Conservation (phyloP, 2,113 vertebrate genomes). For the Phylloscopus whistleri region DNA sequence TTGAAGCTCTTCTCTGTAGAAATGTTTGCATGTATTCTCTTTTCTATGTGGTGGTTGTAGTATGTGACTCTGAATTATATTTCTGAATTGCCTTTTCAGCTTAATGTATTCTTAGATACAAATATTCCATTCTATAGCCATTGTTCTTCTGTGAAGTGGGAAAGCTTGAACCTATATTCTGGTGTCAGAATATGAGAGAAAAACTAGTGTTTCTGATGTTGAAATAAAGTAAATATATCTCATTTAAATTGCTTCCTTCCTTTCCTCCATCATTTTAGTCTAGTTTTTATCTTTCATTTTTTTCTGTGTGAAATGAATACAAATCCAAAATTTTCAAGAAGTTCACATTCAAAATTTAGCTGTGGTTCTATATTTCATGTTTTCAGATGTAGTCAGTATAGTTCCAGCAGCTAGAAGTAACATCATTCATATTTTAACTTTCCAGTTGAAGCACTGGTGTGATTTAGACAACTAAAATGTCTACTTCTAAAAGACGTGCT, state of each 20-base stretch:
- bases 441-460: rapidly evolving
- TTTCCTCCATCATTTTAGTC: not conserved
- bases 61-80: not conserved
- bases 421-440: not conserved
- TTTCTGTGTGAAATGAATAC: not conserved
- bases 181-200: not conserved
- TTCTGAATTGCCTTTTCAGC: not conserved
- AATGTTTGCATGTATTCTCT: not conserved
- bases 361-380: not conserved
- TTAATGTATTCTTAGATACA: not conserved
- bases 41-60: not conserved
- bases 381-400: not conserved
- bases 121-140: not conserved
- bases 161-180: not conserved
- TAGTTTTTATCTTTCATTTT: not conserved
- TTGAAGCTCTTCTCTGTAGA: not conserved
- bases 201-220: not conserved
- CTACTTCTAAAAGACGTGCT: not conserved
- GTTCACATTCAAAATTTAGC: not conserved
- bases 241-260: not conserved
- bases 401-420: not conserved
- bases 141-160: not conserved
- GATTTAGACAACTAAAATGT: not conserved
- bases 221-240: not conserved
- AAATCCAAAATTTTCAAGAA: not conserved